These are phyloP conservation scores for Eulemur rubriventer DNA, from an alignment of 2,797 vertebrate species.

Conservation along the genomic window DNA sequence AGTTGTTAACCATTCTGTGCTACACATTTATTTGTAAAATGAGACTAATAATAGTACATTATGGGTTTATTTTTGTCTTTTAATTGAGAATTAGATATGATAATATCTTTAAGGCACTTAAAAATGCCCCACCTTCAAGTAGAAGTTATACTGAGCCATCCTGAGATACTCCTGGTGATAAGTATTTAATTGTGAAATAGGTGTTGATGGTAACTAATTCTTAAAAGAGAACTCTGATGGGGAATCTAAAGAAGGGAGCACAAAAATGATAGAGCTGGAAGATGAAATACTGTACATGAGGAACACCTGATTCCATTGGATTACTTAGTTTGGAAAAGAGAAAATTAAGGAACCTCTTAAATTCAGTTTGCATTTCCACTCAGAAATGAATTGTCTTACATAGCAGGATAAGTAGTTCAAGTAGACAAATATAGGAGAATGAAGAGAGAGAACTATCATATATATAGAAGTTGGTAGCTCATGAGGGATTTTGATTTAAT, in stretches of 20 bases:
- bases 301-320: not conserved
- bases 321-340: slow-evolving; percentile 35
- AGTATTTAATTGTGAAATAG: not conserved
- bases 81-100: not conserved
- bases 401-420: slow-evolving; percentile 28
- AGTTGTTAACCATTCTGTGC: not conserved
- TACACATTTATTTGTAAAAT: slow-evolving; percentile 27
- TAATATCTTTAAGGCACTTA: slow-evolving; percentile 23
- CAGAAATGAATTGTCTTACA: slow-evolving; percentile 6
- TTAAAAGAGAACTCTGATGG: not conserved
- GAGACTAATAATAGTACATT: not conserved
- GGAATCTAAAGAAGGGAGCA: not conserved
- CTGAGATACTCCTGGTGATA: not conserved
- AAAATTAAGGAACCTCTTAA: slow-evolving; percentile 26
- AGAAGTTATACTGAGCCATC: not conserved
- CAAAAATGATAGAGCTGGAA: not conserved
- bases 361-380: slow-evolving; percentile 32
- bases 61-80: not conserved
- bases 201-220: not conserved
- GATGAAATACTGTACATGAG: not conserved
- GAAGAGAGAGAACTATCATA: not conserved
- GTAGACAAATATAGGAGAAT: not conserved
- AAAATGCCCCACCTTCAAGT: not conserved
- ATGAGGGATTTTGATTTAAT: slow-evolving; percentile 32
- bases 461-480: slow-evolving; percentile 5